Conservation (phyloP, 2,113 vertebrate genomes). For the Pelobates fuscus region DNA sequence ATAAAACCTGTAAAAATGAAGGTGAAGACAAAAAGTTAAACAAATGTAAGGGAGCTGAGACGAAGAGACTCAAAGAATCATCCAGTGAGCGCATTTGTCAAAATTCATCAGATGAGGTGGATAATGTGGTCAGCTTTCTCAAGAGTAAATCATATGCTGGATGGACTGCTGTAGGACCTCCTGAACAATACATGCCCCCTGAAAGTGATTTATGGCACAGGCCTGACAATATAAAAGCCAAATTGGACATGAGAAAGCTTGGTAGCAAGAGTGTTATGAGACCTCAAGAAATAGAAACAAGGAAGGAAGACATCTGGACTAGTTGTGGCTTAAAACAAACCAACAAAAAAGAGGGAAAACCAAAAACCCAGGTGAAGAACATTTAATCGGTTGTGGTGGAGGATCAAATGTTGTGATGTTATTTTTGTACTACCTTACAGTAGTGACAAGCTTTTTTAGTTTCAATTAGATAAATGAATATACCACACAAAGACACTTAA, state of each 20-base stretch:
- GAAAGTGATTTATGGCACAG: fast-evolving
- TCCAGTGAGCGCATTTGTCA: slow-evolving; percentile 13
- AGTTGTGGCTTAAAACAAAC: neutral
- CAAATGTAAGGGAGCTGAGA: neutral
- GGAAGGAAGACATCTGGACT: neutral
- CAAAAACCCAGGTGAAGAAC: slow-evolving; percentile 30
- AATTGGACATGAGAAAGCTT: slow-evolving; percentile 6
- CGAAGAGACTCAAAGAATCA: neutral
- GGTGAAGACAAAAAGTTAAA: slow-evolving; percentile 43
- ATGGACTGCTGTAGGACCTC: slow-evolving; percentile 57
- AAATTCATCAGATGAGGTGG: slow-evolving; percentile 8
- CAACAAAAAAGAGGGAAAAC: too few species aligned
- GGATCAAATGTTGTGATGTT: too few species aligned
- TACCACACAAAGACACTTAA: too few species aligned
- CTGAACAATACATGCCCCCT: slow-evolving; percentile 59
- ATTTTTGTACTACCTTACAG: too few species aligned
- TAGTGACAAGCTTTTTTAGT: too few species aligned
- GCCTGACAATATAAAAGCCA: neutral
- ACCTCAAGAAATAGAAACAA: slow-evolving; percentile 30
- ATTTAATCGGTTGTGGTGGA: too few species aligned
- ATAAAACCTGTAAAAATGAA: slow-evolving; percentile 35
- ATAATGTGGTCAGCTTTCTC: neutral
- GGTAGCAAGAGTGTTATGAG: slow-evolving; percentile 29
- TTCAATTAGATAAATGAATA: too few species aligned
- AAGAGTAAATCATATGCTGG: slow-evolving; percentile 3